Evolutionary conservation across 2,888 invertebrate genomes (phyloP).

Genomic region (Scaptomyza flava): DNA sequence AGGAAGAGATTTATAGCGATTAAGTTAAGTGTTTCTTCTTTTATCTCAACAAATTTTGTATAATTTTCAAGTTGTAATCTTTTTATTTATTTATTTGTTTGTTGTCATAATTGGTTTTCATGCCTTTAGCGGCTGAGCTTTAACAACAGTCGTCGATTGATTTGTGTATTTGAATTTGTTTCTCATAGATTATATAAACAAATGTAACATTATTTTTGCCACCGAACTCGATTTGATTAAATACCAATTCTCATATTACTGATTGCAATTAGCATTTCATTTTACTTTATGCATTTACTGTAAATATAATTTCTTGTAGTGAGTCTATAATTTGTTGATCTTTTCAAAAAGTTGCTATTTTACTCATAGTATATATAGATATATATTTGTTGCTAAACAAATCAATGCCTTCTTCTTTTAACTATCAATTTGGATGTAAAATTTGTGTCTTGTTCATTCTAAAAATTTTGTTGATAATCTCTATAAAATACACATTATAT

Average conservation of each 20-base stretch:
- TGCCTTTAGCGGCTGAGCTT: slow-evolving; percentile 65
- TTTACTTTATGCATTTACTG: slow-evolving; percentile 15
- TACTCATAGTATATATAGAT: slow-evolving; percentile 7
- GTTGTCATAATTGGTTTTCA: slow-evolving; percentile 22
- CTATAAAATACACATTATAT: slow-evolving; percentile 50
- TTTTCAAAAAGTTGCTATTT: slow-evolving; percentile 18
- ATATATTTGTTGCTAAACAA: slow-evolving; percentile 35
- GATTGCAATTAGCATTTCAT: slow-evolving; percentile 48
- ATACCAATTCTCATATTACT: slow-evolving; percentile 34
- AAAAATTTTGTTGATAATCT: slow-evolving; percentile 47
- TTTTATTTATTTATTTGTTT: slow-evolving; percentile 11
- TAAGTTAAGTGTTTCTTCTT: slow-evolving; percentile 17
- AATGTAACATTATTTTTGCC: slow-evolving; percentile 74
- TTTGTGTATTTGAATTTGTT: slow-evolving; percentile 27
- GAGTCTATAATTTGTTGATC: slow-evolving; percentile 32
- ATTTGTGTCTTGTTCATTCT: slow-evolving; percentile 42
- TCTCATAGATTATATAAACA: slow-evolving; percentile 83
- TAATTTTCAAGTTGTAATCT: slow-evolving; percentile 37
- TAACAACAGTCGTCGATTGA: slow-evolving; percentile 69
- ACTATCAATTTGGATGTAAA: slow-evolving; percentile 56
- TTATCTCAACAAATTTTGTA: slow-evolving; percentile 56
- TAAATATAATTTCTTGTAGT: slow-evolving; percentile 49
- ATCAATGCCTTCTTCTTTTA: slow-evolving; percentile 27
- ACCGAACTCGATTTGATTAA: slow-evolving; percentile 31
- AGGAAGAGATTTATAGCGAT: slow-evolving; percentile 16